phyloP scores from a whole-genome alignment of 2,113 vertebrate species.

The Probosciger aterrimus region DNA sequence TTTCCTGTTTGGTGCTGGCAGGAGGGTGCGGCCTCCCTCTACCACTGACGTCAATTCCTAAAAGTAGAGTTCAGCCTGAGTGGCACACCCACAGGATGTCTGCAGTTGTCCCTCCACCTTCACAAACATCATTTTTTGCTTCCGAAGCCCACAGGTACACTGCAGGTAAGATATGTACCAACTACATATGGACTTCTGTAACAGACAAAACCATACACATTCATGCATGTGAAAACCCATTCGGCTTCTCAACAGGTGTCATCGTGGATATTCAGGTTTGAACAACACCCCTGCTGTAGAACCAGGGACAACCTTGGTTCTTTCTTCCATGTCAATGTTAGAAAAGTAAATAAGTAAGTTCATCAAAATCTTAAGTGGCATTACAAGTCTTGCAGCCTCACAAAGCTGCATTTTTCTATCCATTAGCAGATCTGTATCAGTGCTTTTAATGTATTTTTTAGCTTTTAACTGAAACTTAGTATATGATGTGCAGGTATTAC shows the following conservation, averaged over 20 bases:
- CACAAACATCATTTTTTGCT: constrained; percentile 25
- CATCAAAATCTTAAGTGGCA: background rate
- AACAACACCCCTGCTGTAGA: background rate
- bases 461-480: background rate
- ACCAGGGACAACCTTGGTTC: background rate
- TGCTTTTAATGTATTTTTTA: background rate
- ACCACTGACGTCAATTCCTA: constrained; percentile 50
- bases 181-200: background rate
- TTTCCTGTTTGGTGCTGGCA: constrained; percentile 56
- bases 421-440: accelerated
- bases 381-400: background rate
- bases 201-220: background rate
- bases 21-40: constrained; percentile 42
- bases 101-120: constrained; percentile 35
- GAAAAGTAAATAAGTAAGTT: background rate
- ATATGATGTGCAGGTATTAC: background rate
- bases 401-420: background rate
- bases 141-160: background rate
- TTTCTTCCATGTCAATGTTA: background rate
- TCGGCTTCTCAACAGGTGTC: background rate
- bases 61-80: constrained; percentile 52
- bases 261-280: background rate
- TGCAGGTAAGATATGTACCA: background rate
- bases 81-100: constrained; percentile 58
- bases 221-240: accelerated